These are phyloP conservation scores for Aselliscus stoliczkanus DNA, from an alignment of 2,797 vertebrate genomes.

Conservation along the genomic window DNA sequence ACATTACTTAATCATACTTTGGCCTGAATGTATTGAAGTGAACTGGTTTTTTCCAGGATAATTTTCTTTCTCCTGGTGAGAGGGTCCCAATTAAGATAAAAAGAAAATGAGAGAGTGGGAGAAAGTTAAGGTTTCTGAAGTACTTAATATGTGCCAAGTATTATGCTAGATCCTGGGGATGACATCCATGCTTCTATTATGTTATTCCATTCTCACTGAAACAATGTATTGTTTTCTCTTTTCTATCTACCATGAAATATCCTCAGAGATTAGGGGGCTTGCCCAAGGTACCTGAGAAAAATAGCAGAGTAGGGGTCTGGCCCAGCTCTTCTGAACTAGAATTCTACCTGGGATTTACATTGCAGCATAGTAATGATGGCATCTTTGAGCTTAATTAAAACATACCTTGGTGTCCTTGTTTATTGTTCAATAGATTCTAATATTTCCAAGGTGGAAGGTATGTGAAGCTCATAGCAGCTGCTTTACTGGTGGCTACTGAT, in stretches of 20 bases:
- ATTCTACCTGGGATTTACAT: background rate
- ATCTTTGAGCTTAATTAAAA: background rate
- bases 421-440: background rate
- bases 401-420: background rate
- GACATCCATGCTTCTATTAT: no score
- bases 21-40: background rate
- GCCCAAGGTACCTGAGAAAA: background rate
- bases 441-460: background rate
- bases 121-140: background rate
- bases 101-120: background rate
- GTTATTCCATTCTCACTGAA: background rate
- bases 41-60: conserved; percentile 19
- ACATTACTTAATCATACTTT: conserved; percentile 36
- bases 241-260: background rate
- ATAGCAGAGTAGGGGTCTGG: background rate
- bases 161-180: background rate
- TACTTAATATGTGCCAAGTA: background rate
- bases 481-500: background rate
- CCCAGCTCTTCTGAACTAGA: background rate
- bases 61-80: background rate
- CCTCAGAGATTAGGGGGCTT: background rate
- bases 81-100: background rate
- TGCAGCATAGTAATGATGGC: background rate
- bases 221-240: background rate
- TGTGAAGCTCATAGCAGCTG: background rate